Evolutionary conservation across 2,113 vertebrate species (phyloP), one percentile per base, ranked within the genome.

Genomic region (Silurus glanis): DNA sequence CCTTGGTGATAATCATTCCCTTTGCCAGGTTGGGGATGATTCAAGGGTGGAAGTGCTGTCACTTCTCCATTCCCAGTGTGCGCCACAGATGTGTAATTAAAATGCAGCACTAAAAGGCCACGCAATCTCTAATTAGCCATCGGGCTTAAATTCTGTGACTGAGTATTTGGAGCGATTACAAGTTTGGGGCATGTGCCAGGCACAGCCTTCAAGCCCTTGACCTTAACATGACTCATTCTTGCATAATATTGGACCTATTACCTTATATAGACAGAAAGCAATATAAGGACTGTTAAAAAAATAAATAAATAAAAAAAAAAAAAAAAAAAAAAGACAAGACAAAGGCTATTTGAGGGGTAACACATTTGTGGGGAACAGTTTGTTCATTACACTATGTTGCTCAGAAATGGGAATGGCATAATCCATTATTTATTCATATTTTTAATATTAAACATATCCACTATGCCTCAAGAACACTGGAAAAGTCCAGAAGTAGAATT

Each of bases 71-170:
- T 88, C 80, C 80, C 72, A 85, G 55, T 83, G 84, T 88, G 83
- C 75, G 45, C 82, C 72, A 82, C 82, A 61, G 82, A 87, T 88
- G 85, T 92, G 91, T 93, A 91, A 94, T 93, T 94, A 94, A 91
- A 92, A 88, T 78, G 56, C 62, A 56, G 76, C 86, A 87, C 85
- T 79, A 71, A 93, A 90, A 92, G 92, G 90, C 89, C 71, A 86
- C 28, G 6, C 89, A 94, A 91, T 94, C 92, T 93, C 91, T 94
- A 94, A 95, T 96, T 95, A 96, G 93, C 92, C 88, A 89, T 89
- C 90, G 61, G 61, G 80, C 72, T 89, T 87, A 49, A 92, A 94
- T 95, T 96, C 94, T 94, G 92, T 80, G 61, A 91, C 94, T 94
- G 93, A 95, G 94, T 58, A 83, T 83, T 94, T 92, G 91, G 90